Evolutionary conservation across 2,888 invertebrate species (phyloP).

Genomic region (Drosophila niveifrons): DNA sequence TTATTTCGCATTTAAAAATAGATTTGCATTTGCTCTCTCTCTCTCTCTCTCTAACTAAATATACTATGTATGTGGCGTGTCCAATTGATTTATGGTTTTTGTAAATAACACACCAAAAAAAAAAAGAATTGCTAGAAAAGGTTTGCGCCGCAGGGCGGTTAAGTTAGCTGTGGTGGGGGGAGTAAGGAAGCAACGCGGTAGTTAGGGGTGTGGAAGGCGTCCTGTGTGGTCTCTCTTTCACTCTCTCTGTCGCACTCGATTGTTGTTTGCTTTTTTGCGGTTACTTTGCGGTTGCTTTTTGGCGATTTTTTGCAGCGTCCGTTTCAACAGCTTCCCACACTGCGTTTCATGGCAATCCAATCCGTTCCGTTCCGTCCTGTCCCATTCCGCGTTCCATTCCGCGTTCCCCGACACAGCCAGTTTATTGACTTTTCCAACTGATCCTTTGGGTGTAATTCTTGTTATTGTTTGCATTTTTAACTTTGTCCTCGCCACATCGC

Average conservation of each 20-base stretch:
- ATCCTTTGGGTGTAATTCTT: slow-evolving; percentile 83
- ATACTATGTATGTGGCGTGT: slow-evolving; percentile 79
- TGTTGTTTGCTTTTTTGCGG: slow-evolving; percentile 70
- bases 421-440: slow-evolving; percentile 83
- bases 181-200: neutral
- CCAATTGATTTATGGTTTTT: slow-evolving; percentile 85
- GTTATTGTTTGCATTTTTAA: slow-evolving; percentile 73
- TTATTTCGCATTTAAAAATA: slow-evolving; percentile 85
- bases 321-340: slow-evolving; percentile 55
- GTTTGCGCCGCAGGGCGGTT: slow-evolving; percentile 65
- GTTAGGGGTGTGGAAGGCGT: slow-evolving; percentile 23
- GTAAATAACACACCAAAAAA: slow-evolving; percentile 74
- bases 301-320: slow-evolving; percentile 56
- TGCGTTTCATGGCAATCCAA: slow-evolving; percentile 4
- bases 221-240: slow-evolving; percentile 40
- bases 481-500: slow-evolving; percentile 14
- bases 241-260: slow-evolving; percentile 30
- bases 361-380: slow-evolving; percentile 22
- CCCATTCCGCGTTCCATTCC: slow-evolving; percentile 26
- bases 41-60: slow-evolving; percentile 18
- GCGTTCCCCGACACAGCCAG: slow-evolving; percentile 30
- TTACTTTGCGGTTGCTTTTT: slow-evolving; percentile 76
- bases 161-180: neutral
- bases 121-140: slow-evolving; percentile 63
- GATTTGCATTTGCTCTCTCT: slow-evolving; percentile 80